Evolutionary conservation across 2,113 vertebrate genomes (phyloP).

Genomic region (Pachycephala philippinensis): DNA sequence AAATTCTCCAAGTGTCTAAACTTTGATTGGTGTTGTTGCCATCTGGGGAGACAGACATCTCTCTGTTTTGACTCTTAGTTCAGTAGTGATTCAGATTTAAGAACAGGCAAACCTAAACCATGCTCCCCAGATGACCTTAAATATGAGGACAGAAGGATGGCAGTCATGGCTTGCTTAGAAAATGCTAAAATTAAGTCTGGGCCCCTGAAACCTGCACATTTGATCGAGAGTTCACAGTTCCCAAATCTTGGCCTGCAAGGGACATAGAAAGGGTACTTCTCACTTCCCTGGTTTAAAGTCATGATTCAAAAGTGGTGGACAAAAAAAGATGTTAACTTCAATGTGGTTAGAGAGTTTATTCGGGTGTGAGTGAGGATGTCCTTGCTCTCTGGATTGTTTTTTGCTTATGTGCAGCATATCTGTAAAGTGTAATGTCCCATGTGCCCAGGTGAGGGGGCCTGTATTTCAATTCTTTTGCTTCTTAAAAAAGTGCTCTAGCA

Average conservation of each 20-base stretch:
- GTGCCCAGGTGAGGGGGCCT: neutral
- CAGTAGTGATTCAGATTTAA: neutral
- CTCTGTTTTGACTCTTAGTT: neutral
- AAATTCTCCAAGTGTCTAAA: neutral
- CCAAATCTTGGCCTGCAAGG: neutral
- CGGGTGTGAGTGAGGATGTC: accelerated
- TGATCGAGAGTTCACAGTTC: neutral
- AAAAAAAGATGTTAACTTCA: neutral
- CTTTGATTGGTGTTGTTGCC: neutral
- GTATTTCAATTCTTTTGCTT: neutral
- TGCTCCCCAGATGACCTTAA: neutral
- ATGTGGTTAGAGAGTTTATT: neutral
- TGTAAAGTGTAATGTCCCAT: neutral
- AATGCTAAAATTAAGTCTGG: neutral
- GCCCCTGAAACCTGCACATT: neutral
- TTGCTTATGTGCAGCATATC: neutral
- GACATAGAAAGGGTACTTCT: neutral
- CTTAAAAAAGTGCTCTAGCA: neutral
- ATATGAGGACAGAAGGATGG: neutral
- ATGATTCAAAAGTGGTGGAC: neutral
- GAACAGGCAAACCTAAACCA: neutral
- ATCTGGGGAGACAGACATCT: neutral
- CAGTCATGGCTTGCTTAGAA: neutral
- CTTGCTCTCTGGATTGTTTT: neutral
- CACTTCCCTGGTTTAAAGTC: neutral